These are phyloP conservation scores for Malurus cyaneus DNA, from an alignment of 2,113 vertebrate species.

Conservation along the genomic window DNA sequence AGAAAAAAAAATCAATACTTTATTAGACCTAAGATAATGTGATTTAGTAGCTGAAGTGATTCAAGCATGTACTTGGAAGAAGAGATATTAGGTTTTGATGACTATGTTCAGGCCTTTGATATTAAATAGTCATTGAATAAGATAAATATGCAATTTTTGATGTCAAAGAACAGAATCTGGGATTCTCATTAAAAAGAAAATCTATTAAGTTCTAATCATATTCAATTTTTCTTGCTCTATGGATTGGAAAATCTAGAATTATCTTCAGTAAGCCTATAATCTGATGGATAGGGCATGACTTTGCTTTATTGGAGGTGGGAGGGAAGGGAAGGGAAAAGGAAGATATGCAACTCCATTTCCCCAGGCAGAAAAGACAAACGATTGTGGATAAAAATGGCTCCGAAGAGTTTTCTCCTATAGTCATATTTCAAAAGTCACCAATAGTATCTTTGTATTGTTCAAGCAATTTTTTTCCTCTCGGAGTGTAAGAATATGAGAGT, in stretches of 20 bases:
- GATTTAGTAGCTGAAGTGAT: conserved; percentile 13
- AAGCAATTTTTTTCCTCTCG: neutral
- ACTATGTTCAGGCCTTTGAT: neutral
- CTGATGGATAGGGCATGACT: neutral
- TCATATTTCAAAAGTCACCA: neutral
- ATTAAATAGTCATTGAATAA: neutral
- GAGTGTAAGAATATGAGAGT: neutral
- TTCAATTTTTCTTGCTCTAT: neutral
- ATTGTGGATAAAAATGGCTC: neutral
- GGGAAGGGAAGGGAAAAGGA: neutral
- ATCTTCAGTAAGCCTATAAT: neutral
- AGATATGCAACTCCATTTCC: neutral
- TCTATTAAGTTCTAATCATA: neutral
- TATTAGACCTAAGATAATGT: neutral
- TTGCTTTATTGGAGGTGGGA: neutral
- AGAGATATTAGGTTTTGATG: conserved; percentile 8
- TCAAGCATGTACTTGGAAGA: neutral
- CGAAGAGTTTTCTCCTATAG: neutral
- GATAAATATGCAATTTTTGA: conserved; percentile 2
- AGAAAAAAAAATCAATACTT: neutral
- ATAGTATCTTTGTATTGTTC: neutral
- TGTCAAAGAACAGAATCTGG: neutral
- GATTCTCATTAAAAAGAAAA: neutral
- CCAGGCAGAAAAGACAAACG: neutral
- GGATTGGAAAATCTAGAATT: neutral